Percentiles rank a stretch among this genome's conserved stretches.
phyloP scores from a whole-genome alignment of 2,113 vertebrate genomes.

The Dicentrarchus labrax region DNA sequence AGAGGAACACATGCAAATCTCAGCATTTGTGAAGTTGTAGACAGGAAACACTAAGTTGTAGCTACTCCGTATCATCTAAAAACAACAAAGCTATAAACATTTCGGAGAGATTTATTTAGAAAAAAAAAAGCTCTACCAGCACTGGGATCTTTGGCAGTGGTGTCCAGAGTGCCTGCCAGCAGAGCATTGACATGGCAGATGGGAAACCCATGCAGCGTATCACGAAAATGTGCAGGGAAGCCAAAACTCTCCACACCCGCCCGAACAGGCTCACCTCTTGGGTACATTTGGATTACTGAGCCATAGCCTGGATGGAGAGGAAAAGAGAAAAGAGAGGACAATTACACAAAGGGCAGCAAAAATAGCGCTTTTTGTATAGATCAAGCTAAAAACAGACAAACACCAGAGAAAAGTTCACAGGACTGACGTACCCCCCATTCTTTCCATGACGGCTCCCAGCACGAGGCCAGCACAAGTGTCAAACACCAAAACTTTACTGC shows the following conservation, averaged over 20 bases:
- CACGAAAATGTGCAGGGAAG: conserved; percentile 91
- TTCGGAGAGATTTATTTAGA: neutral
- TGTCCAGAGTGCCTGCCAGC: conserved; percentile 87
- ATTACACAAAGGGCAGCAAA: conserved; percentile 12
- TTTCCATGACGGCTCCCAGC: conserved; percentile 94
- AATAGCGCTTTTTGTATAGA: neutral
- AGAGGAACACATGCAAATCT: neutral
- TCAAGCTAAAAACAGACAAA: neutral
- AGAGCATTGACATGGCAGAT: conserved; percentile 92
- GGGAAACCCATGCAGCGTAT: conserved; percentile 92
- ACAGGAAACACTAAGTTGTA: neutral
- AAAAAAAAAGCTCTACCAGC: conserved; percentile 42
- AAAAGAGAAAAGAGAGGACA: conserved; percentile 13
- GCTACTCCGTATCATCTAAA: neutral
- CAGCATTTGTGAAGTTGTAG: neutral
- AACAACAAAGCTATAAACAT: conserved; percentile 3
- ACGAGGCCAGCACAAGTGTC: conserved; percentile 96
- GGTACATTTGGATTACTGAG: conserved; percentile 95
- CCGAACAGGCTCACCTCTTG: conserved; percentile 91
- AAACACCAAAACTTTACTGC: conserved; percentile 95
- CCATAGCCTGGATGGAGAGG: conserved; percentile 87
- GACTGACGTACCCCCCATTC: conserved; percentile 91
- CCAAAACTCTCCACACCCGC: conserved; percentile 94
- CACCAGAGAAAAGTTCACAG: neutral
- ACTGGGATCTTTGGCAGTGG: conserved; percentile 69